These are phyloP conservation scores for Drosophila nigromelanica DNA, from an alignment of 1,140 invertebrate genomes.

Conservation along the genomic window DNA sequence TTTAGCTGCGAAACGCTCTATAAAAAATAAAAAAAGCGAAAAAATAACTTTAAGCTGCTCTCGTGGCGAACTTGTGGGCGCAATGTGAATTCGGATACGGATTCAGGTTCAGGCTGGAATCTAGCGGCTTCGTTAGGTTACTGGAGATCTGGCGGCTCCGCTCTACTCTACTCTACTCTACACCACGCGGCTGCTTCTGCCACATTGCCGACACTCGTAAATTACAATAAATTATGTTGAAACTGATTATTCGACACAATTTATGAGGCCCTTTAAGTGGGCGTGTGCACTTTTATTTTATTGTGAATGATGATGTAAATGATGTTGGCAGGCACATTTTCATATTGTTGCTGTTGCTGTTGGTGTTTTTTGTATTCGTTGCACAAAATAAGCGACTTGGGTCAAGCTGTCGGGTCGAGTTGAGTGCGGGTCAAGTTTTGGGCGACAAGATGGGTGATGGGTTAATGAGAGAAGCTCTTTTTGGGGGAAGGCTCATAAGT, in stretches of 20 bases:
- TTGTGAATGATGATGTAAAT: constrained; percentile 82
- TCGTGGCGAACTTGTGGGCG: constrained; percentile 54
- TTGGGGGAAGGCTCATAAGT: constrained; percentile 24
- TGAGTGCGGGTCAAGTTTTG: constrained; percentile 70
- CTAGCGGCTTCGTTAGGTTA: constrained; percentile 27
- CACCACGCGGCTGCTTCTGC: constrained; percentile 42
- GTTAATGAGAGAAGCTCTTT: constrained; percentile 67
- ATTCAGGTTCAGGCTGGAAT: constrained; percentile 21
- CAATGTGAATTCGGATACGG: constrained; percentile 56
- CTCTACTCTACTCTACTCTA: constrained; percentile 9
- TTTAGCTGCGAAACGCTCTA: constrained; percentile 69
- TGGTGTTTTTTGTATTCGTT: constrained; percentile 8
- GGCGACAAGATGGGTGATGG: constrained; percentile 60
- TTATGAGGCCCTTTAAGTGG: constrained; percentile 81
- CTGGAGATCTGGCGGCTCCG: constrained; percentile 25
- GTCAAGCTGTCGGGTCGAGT: constrained; percentile 48
- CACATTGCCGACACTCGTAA: constrained; percentile 77
- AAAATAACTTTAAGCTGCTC: constrained; percentile 24
- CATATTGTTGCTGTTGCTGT: constrained; percentile 29
- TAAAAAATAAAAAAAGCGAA: constrained; percentile 40
- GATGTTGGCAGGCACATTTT: constrained; percentile 69
- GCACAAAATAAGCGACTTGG: constrained; percentile 30
- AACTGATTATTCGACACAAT: constrained; percentile 82
- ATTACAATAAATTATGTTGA: constrained; percentile 83
- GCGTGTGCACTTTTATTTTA: constrained; percentile 82